Percentiles rank a stretch among this genome's conserved stretches.
Conservation (phyloP, 2,113 vertebrate species). For the Corythaixoides concolor region DNA sequence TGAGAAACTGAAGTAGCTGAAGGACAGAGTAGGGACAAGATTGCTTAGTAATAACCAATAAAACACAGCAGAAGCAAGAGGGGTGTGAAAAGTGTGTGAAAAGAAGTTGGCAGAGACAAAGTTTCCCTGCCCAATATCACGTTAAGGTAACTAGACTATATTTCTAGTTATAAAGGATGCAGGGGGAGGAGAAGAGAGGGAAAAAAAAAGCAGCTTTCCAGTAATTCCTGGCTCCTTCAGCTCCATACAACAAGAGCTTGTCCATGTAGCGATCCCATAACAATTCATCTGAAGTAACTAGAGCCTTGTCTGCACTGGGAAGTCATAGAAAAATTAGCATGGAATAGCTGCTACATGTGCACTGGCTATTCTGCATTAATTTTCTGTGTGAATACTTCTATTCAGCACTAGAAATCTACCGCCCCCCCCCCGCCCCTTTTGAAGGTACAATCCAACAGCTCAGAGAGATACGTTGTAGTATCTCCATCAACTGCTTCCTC, state of each 20-base stretch:
- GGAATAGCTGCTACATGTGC: conserved; percentile 27
- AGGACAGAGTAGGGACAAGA: not conserved
- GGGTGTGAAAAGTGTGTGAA: not conserved
- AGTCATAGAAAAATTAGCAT: conserved; percentile 39
- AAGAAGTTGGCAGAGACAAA: not conserved
- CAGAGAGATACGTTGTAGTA: not conserved
- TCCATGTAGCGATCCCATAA: not conserved
- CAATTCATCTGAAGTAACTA: conserved; percentile 30
- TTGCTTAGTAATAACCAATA: not conserved
- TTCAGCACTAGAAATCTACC: not conserved
- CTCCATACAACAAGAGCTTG: not conserved
- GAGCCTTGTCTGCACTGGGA: not conserved
- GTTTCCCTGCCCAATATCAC: not conserved
- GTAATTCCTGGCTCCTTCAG: conserved; percentile 17
- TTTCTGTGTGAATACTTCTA: conserved; percentile 40
- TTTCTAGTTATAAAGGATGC: not conserved
- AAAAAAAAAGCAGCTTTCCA: not conserved
- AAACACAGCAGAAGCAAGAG: not conserved
- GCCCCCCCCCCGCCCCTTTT: not conserved
- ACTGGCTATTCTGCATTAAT: conserved; percentile 13
- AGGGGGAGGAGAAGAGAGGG: not conserved
- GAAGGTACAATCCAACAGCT: not conserved
- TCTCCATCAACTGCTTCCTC: not conserved
- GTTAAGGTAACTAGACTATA: not conserved
- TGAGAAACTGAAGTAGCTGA: not conserved